These are phyloP conservation scores for Pollenia labialis DNA, from an alignment of 2,888 invertebrate species.

Conservation along the genomic window DNA sequence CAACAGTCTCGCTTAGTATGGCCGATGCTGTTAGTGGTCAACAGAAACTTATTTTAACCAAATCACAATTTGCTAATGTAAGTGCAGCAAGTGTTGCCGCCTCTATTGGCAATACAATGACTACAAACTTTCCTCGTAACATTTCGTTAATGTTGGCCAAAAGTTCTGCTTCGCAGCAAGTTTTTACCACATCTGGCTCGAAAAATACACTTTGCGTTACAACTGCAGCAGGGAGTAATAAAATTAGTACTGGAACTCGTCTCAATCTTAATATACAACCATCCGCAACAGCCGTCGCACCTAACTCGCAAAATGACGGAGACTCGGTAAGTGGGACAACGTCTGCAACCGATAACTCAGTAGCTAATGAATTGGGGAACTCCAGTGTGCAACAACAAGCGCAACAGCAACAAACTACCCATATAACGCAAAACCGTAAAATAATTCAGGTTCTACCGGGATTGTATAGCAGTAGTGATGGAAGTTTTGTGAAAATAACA, in stretches of 20 bases:
- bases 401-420: conserved; percentile 55
- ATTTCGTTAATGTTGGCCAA: conserved; percentile 70
- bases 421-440: conserved; percentile 69
- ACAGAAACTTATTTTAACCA: conserved; percentile 68
- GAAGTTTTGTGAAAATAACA: conserved; percentile 65
- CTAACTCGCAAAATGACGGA: conserved; percentile 45
- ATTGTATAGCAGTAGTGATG: conserved; percentile 68
- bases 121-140: conserved; percentile 67
- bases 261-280: conserved; percentile 64
- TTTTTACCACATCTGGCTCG: conserved; percentile 63
- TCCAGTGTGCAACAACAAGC: conserved; percentile 46
- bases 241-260: conserved; percentile 46
- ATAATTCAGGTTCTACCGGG: conserved; percentile 68
- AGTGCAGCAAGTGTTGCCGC: conserved; percentile 55
- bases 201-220: conserved; percentile 67
- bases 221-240: conserved; percentile 60
- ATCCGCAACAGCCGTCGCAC: background rate
- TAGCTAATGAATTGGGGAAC: background rate
- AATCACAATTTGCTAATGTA: conserved; percentile 70
- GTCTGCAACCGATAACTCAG: conserved; percentile 12
- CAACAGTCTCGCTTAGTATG: conserved; percentile 67
- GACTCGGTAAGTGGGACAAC: conserved; percentile 21
- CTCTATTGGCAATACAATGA: conserved; percentile 61
- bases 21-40: conserved; percentile 66
- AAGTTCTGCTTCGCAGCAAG: conserved; percentile 64